Conservation (phyloP, 2,888 invertebrate species). For the Calameuta idolon region DNA sequence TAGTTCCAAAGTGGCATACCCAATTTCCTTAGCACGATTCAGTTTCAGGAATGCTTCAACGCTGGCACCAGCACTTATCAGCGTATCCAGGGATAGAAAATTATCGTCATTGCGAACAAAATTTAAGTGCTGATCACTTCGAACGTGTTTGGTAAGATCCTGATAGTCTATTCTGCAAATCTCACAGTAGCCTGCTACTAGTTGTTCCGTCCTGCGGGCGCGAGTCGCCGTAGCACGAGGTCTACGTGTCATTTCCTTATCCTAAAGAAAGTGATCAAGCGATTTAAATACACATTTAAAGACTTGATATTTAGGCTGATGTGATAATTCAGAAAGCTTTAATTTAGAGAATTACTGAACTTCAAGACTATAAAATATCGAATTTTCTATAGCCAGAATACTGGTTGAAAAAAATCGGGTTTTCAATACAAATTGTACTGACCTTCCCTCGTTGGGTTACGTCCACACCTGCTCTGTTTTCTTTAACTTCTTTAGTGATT, state of each 20-base stretch:
- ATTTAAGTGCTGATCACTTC: slow-evolving; percentile 79
- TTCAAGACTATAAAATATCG: no score
- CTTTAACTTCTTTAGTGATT: slow-evolving; percentile 50
- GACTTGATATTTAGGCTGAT: not conserved
- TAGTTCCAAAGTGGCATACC: slow-evolving; percentile 39
- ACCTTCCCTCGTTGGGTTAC: slow-evolving; percentile 56
- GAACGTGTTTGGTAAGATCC: slow-evolving; percentile 77
- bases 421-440: not conserved
- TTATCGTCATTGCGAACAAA: slow-evolving; percentile 81
- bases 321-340: not conserved
- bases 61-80: slow-evolving; percentile 77
- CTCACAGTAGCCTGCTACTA: slow-evolving; percentile 78
- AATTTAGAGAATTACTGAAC: not conserved
- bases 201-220: slow-evolving; percentile 62
- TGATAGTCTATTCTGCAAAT: slow-evolving; percentile 83
- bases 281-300: not conserved
- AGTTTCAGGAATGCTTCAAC: slow-evolving; percentile 77
- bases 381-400: not conserved
- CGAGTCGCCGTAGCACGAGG: slow-evolving; percentile 62
- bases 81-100: slow-evolving; percentile 79
- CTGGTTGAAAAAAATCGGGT: not conserved
- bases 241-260: slow-evolving; percentile 67
- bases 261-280: slow-evolving; percentile 35
- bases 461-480: slow-evolving; percentile 52
- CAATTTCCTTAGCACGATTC: slow-evolving; percentile 67